Evolutionary conservation across 30 jellyfish, hydroid and myxozoan species (phyloP).

Genomic region (Pelagia noctiluca): DNA sequence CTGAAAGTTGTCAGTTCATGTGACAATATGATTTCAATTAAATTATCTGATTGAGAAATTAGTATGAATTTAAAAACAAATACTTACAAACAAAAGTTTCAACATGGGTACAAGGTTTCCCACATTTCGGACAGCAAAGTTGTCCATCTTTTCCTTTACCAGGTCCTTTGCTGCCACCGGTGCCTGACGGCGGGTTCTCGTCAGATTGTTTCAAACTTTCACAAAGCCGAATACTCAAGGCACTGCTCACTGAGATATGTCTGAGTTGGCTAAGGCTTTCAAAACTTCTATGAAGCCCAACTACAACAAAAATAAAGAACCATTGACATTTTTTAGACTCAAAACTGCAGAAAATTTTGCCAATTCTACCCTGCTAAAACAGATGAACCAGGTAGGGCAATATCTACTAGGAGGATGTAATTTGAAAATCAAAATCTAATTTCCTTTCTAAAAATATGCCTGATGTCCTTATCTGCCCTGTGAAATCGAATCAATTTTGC

Average conservation of each 20-base stretch:
- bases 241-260: constrained; percentile 50
- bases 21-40: too few relatives aligned
- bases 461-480: too few relatives aligned
- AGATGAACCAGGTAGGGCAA: too few relatives aligned
- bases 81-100: constrained; percentile 97
- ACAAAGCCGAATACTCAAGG: constrained; percentile 16
- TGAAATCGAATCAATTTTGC: too few relatives aligned
- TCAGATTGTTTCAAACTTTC: constrained; percentile 34
- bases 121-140: constrained; percentile 97
- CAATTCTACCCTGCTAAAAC: too few relatives aligned
- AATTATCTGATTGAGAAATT: not conserved
- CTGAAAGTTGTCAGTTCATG: too few relatives aligned
- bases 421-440: not conserved
- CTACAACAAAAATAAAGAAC: not conserved
- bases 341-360: too few relatives aligned
- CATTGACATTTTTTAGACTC: too few relatives aligned
- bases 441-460: too few relatives aligned
- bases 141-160: constrained; percentile 93
- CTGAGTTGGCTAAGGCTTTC: constrained; percentile 20
- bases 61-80: not conserved
- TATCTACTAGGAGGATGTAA: too few relatives aligned
- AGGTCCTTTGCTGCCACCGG: constrained; percentile 73
- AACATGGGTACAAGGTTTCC: constrained; percentile 98
- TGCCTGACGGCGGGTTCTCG: constrained; percentile 67
- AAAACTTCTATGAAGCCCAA: constrained; percentile 14